A percentile compares a stretch with the other conserved stretches of the same genome.
These are phyloP conservation scores for Zophobas morio DNA, from an alignment of 1,140 invertebrate genomes.

Conservation along the genomic window DNA sequence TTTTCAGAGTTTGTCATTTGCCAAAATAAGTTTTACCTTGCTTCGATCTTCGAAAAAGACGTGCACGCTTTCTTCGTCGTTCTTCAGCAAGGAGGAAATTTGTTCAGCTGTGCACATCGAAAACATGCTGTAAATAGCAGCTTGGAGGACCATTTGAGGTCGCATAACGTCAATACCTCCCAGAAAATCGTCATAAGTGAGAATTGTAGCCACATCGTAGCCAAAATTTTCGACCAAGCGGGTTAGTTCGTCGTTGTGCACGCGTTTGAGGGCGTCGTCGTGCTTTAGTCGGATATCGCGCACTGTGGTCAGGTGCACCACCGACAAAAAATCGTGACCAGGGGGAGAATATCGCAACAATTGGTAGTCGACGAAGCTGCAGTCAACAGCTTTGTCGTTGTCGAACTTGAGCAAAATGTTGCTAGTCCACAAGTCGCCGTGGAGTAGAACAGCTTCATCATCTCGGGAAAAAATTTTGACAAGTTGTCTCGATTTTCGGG, in stretches of 20 bases:
- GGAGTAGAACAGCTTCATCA: too few species aligned
- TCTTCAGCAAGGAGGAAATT: conserved; percentile 7
- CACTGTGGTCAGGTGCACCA: conserved; percentile 65
- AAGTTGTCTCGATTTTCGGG: too few species aligned
- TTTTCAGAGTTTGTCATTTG: not conserved
- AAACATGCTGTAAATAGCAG: conserved; percentile 17
- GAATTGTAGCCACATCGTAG: conserved; percentile 42
- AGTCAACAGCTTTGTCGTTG: conserved; percentile 65
- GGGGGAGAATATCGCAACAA: conserved; percentile 70
- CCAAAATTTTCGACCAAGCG: conserved; percentile 59
- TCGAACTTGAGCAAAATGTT: conserved; percentile 69
- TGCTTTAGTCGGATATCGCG: conserved; percentile 63
- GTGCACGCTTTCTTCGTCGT: conserved; percentile 5
- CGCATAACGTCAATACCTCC: conserved; percentile 47
- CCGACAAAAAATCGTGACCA: conserved; percentile 68
- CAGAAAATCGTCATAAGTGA: conserved; percentile 48
- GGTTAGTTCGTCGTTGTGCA: conserved; percentile 66
- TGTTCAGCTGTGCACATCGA: not conserved
- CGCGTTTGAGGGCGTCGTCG: conserved; percentile 61
- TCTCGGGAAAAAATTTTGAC: too few species aligned
- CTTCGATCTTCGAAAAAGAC: conserved; percentile 35
- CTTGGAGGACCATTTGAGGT: conserved; percentile 37
- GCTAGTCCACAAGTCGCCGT: conserved; percentile 68
- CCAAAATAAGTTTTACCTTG: conserved; percentile 17
- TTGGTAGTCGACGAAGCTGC: conserved; percentile 72